Percentiles rank a stretch among this genome's conserved stretches.
phyloP scores from a whole-genome alignment of 2,113 vertebrate species.

The Hoplias malabaricus region DNA sequence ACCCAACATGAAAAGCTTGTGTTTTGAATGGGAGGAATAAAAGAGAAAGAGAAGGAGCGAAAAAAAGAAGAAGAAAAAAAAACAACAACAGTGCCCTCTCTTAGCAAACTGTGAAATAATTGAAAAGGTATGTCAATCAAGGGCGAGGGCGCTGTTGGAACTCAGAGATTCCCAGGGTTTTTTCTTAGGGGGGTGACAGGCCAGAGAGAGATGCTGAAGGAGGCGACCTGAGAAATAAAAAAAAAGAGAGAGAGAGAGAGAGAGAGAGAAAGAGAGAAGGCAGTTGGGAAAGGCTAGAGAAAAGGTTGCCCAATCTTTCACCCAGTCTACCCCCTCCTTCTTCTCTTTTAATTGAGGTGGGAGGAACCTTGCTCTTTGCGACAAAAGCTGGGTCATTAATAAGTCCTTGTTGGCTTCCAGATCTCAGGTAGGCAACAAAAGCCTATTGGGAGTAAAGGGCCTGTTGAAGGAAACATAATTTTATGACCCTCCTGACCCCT shows the following conservation, averaged over 20 bases:
- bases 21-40: conserved; percentile 77
- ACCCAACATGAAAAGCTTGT: conserved; percentile 79
- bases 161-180: conserved; percentile 75
- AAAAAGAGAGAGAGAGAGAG: conserved; percentile 63
- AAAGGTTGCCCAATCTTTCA: conserved; percentile 65
- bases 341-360: conserved; percentile 68
- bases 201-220: conserved; percentile 70
- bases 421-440: conserved; percentile 77
- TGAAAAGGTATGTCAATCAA: conserved; percentile 86
- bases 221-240: conserved; percentile 71
- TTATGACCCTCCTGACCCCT: conserved; percentile 57
- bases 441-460: conserved; percentile 57
- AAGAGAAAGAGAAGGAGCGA: conserved; percentile 46
- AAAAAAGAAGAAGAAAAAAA: conserved; percentile 59
- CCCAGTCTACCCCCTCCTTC: conserved; percentile 53
- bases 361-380: conserved; percentile 64
- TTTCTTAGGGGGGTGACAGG: conserved; percentile 70
- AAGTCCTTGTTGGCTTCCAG: conserved; percentile 72
- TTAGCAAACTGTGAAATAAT: conserved; percentile 86
- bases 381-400: conserved; percentile 69
- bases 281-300: conserved; percentile 59
- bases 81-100: conserved; percentile 77
- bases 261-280: no score
- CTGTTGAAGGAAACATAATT: conserved; percentile 57
- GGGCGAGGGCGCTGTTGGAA: conserved; percentile 71